Evolutionary conservation across 2,888 invertebrate species (phyloP).

Genomic region (Sphinx pinastri): DNA sequence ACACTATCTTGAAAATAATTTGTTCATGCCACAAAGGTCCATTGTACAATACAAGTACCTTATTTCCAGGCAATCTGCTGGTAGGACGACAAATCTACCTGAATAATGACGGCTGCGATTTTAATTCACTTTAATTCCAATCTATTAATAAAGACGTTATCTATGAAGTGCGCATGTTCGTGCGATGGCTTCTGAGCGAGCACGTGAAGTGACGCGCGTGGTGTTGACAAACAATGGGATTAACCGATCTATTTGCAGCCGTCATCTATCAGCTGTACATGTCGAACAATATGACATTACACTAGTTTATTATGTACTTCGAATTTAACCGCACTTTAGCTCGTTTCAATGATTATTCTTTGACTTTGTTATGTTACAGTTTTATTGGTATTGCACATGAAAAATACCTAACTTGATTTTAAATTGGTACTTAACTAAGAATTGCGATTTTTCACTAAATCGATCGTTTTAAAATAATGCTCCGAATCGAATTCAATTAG

Average conservation of each 20-base stretch:
- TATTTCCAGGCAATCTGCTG: too few species aligned
- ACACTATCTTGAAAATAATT: too few species aligned
- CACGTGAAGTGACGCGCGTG: constrained; percentile 66
- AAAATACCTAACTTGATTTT: too few species aligned
- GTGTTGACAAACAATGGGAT: constrained; percentile 65
- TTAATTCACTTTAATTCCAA: neutral
- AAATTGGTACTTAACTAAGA: too few species aligned
- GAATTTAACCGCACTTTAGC: neutral
- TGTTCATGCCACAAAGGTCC: too few species aligned
- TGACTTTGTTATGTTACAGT: neutral
- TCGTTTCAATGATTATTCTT: neutral
- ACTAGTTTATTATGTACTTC: constrained; percentile 32
- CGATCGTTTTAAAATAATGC: too few species aligned
- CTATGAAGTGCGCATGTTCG: neutral
- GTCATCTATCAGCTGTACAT: constrained; percentile 42
- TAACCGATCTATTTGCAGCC: constrained; percentile 44
- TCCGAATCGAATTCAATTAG: too few species aligned
- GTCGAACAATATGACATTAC: constrained; percentile 39
- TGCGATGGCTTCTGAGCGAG: constrained; percentile 34
- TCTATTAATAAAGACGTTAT: neutral
- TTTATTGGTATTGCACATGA: neutral
- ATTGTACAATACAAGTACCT: too few species aligned
- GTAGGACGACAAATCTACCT: too few species aligned
- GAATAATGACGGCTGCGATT: too few species aligned
- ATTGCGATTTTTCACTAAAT: too few species aligned